Percentiles rank a stretch among this genome's conserved stretches.
Conservation (phyloP, 2,888 invertebrate species). For the Peribatodes rhomboidaria region DNA sequence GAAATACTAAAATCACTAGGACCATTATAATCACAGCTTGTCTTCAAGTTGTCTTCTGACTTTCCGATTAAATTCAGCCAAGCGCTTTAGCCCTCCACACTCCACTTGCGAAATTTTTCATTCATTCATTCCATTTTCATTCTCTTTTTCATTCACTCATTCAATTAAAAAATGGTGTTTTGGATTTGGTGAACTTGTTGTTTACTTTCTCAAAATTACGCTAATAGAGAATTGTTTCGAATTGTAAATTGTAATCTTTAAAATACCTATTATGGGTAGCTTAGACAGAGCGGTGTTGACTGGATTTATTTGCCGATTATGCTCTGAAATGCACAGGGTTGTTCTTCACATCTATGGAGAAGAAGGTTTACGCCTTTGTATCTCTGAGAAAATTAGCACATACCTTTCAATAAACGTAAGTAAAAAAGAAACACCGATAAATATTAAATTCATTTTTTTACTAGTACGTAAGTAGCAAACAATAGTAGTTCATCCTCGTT, state of each 20-base stretch:
- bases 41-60: no score
- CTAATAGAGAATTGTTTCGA: background rate
- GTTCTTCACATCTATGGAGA: conserved; percentile 94
- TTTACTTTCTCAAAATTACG: conserved; percentile 17
- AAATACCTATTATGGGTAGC: conserved; percentile 89
- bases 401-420: conserved; percentile 93
- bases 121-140: no score
- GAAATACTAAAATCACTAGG: no score
- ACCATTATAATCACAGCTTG: no score
- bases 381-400: conserved; percentile 93
- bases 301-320: conserved; percentile 94
- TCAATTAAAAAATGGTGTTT: background rate
- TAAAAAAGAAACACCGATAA: conserved; percentile 46
- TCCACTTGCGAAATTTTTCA: no score
- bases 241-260: background rate
- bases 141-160: no score
- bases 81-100: no score
- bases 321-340: conserved; percentile 94
- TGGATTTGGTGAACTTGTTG: background rate
- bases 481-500: conserved; percentile 7
- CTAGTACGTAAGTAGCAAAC: background rate
- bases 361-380: conserved; percentile 90
- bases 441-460: background rate
- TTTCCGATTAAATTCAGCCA: no score
- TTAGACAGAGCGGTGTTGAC: conserved; percentile 92